phyloP scores from a whole-genome alignment of 2,888 invertebrate species.

The Hirtodrosophila cameraria region DNA sequence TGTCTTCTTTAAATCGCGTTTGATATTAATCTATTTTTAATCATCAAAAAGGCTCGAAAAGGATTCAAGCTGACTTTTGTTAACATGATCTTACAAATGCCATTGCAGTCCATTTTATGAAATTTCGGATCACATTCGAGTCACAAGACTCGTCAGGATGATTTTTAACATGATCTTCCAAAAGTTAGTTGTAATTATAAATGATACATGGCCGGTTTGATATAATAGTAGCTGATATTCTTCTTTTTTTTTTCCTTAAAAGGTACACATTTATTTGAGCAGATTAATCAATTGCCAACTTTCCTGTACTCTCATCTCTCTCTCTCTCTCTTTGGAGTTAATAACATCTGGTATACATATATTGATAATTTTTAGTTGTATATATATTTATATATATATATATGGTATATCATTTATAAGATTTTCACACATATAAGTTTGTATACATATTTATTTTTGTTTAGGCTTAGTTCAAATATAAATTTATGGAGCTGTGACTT shows the following conservation, averaged over 20 bases:
- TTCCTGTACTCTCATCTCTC: slow-evolving; percentile 10
- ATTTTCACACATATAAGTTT: no score
- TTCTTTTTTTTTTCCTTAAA: slow-evolving; percentile 18
- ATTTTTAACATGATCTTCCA: no score
- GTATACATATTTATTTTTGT: slow-evolving; percentile 17
- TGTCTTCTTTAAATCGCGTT: no score
- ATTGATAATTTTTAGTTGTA: no score
- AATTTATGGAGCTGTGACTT: slow-evolving; percentile 16
- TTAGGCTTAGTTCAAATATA: slow-evolving; percentile 32
- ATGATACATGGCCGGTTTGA: no score
- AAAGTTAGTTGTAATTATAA: not conserved
- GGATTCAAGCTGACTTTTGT: no score
- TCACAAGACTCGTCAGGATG: no score
- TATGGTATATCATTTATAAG: slow-evolving; percentile 4
- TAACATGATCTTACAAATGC: no score
- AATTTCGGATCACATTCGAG: no score
- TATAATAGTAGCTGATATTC: not conserved
- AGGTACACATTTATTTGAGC: slow-evolving; percentile 56
- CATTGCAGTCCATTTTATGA: no score
- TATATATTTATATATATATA: slow-evolving; percentile 1
- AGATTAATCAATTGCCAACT: slow-evolving; percentile 28
- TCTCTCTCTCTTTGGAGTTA: slow-evolving; percentile 43
- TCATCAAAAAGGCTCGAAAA: no score
- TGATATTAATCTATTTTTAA: no score
- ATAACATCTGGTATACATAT: slow-evolving; percentile 46